Conservation (phyloP, 1,140 invertebrate genomes). For the Drosophila pseudoananassae region DNA sequence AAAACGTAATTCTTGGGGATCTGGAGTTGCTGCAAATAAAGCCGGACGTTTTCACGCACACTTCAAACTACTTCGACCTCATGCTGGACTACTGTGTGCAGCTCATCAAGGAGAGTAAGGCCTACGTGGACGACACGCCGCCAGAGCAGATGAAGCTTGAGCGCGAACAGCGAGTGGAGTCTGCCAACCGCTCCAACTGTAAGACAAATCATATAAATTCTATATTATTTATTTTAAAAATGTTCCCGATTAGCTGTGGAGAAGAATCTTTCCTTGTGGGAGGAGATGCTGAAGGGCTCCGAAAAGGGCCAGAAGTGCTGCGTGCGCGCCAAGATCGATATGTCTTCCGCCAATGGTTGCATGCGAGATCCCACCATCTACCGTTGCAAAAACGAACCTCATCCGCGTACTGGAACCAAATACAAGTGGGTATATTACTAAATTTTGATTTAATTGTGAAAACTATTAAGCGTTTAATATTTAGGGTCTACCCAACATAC, state of each 20-base stretch:
- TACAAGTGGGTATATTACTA: constrained; percentile 92
- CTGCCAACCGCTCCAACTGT: constrained; percentile 94
- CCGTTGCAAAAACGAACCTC: constrained; percentile 97
- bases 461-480: constrained; percentile 47
- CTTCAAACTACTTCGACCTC: constrained; percentile 98
- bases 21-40: constrained; percentile 95
- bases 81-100: constrained; percentile 95
- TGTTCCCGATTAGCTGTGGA: constrained; percentile 88
- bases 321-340: constrained; percentile 99
- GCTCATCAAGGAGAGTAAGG: constrained; percentile 94
- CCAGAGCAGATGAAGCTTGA: constrained; percentile 97
- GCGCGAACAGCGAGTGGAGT: constrained; percentile 94
- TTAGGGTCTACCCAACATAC: constrained; percentile 99
- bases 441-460: not conserved
- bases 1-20: constrained; percentile 98
- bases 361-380: constrained; percentile 99
- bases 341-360: constrained; percentile 98
- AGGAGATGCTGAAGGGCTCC: constrained; percentile 96
- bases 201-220: not conserved
- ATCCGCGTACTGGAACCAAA: constrained; percentile 96
- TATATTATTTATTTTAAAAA: not conserved
- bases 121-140: constrained; percentile 98
- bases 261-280: constrained; percentile 96
- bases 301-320: constrained; percentile 93
- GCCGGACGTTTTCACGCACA: constrained; percentile 96